Conservation (phyloP, 2,113 vertebrate species). For the Xiphophorus couchianus region DNA sequence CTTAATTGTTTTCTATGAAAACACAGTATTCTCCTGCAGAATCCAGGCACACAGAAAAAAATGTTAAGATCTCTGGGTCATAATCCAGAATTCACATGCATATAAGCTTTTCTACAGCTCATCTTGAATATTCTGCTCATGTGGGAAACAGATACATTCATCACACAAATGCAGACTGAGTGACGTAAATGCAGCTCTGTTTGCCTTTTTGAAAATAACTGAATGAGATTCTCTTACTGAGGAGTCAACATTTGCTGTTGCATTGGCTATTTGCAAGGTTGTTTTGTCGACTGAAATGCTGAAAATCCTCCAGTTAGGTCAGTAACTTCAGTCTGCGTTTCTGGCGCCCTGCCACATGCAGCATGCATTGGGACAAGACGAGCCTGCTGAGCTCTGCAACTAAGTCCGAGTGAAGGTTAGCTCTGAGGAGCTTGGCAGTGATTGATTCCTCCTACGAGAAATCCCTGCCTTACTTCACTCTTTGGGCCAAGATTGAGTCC, state of each 20-base stretch:
- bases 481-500: constrained; percentile 72
- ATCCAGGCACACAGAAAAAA: constrained; percentile 40
- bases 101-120: constrained; percentile 18
- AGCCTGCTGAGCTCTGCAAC: constrained; percentile 28
- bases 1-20: constrained; percentile 64
- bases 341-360: constrained; percentile 55
- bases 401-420: constrained; percentile 55
- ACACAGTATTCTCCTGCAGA: constrained; percentile 51
- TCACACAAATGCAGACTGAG: constrained; percentile 30
- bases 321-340: constrained; percentile 38
- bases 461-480: constrained; percentile 69
- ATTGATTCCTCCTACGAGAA: constrained; percentile 73
- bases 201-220: constrained; percentile 25
- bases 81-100: constrained; percentile 43
- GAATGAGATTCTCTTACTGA: constrained; percentile 30
- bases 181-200: constrained; percentile 40
- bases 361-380: constrained; percentile 51
- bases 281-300: constrained; percentile 9
- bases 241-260: constrained; percentile 43
- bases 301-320: constrained; percentile 38
- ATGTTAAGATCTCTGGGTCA: constrained; percentile 34
- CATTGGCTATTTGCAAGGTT: constrained; percentile 52
- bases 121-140: constrained; percentile 20
- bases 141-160: constrained; percentile 1
- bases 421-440: constrained; percentile 70